Conservation (phyloP, 2,888 invertebrate species). For the Chironomus tentans region DNA sequence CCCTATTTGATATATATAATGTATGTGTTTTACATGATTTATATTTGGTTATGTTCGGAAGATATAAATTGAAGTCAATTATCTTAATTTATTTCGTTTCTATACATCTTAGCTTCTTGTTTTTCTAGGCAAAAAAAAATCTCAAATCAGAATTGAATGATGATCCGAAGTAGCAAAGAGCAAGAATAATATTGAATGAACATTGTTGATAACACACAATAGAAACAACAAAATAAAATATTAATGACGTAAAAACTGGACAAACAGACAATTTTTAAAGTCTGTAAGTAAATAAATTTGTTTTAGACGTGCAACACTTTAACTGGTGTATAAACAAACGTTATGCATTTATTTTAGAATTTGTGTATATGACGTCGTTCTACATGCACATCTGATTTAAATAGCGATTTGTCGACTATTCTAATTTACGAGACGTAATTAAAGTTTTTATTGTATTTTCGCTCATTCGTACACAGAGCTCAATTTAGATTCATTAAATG, state of each 20-base stretch:
- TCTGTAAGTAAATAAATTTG: too few species aligned
- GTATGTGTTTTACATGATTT: too few species aligned
- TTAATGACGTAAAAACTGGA: too few species aligned
- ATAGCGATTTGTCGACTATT: background rate
- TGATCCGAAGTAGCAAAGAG: too few species aligned
- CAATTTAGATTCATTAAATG: background rate
- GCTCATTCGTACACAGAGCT: background rate
- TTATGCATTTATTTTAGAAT: too few species aligned
- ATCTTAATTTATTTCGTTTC: constrained; percentile 5
- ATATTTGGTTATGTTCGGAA: too few species aligned
- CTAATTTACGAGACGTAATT: background rate
- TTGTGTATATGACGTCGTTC: background rate
- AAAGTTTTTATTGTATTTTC: background rate
- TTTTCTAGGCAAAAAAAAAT: background rate
- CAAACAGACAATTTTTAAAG: too few species aligned
- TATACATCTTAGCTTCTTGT: background rate
- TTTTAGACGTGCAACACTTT: too few species aligned
- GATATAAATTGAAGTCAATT: constrained; percentile 8
- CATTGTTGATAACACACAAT: too few species aligned
- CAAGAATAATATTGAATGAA: too few species aligned
- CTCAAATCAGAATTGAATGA: background rate
- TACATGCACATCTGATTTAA: background rate
- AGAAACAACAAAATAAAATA: too few species aligned
- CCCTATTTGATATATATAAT: background rate
- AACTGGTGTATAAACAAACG: too few species aligned